Conservation (phyloP, 2,797 vertebrate species). For the Gallinago solitaria region DNA sequence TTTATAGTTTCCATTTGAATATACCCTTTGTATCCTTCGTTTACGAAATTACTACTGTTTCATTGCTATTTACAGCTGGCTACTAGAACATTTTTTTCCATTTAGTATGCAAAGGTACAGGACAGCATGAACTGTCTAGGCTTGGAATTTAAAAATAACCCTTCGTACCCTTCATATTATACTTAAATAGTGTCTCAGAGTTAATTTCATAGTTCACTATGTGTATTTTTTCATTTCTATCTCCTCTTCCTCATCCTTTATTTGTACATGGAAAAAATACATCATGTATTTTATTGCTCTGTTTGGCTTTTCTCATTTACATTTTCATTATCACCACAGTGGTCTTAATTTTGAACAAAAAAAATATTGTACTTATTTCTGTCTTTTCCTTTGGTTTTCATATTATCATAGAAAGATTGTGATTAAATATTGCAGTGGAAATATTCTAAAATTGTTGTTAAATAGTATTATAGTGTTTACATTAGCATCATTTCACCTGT, state of each 20-base stretch:
- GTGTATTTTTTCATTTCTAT: neutral
- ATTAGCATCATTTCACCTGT: neutral
- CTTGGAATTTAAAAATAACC: neutral
- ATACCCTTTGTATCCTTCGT: neutral
- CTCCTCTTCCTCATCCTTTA: neutral
- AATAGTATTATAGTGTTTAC: neutral
- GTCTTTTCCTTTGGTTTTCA: neutral
- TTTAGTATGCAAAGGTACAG: neutral
- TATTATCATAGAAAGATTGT: neutral
- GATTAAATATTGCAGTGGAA: neutral
- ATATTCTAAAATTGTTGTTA: neutral
- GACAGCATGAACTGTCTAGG: neutral
- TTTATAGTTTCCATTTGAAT: neutral
- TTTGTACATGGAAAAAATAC: neutral
- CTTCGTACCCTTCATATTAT: neutral
- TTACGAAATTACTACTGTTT: neutral
- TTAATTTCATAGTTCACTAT: neutral
- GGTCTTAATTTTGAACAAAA: neutral
- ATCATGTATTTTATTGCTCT: neutral
- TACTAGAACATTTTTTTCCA: neutral
- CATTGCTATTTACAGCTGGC: neutral
- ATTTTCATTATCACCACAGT: neutral
- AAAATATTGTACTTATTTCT: neutral
- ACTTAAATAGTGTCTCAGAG: neutral
- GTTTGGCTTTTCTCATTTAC: neutral